Evolutionary conservation across 2,797 vertebrate genomes (phyloP), one percentile per base, ranked within the genome.

Genomic region (Phataginus tricuspis): DNA sequence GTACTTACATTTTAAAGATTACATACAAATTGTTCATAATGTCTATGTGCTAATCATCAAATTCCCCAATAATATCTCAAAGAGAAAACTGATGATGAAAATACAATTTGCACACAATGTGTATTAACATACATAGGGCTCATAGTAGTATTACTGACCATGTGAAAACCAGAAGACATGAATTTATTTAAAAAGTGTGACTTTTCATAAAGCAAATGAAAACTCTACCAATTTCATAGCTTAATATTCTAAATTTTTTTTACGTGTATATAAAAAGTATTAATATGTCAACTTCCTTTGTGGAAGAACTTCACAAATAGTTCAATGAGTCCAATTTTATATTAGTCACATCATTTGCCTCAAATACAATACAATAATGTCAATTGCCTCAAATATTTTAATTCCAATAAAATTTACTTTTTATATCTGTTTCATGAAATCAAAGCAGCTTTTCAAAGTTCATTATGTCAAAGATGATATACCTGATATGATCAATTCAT

Each of bases 211-310:
- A 49, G 51, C 25, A 94, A 53, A 78, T 71, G 23, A 86, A 71
- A 85, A 79, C 29, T 63, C 21, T 79, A 39, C 37, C 66, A 79
- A 74, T 85, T 79, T 74, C 4, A 31, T 66, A 29, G 34, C 4
- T 59, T 78, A 51, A 55, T 74, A 49, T 85, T 90, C n/a, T 79
- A 84, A 79, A 72, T 90, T 92, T 93, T 21, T 90, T 79, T 49
- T 57, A 39, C 21, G 13, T 57, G 9, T 45, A 5, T 66, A 8
- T 66, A 57, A 57, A 71, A 84, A 49, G 13, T 86, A 34, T 39
- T n/a, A n/a, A n/a, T n/a, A 61, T 42, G 39, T 4, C 69, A 88
- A 11, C 63, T 69, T 29, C 34, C 15, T 37, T 49, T 63, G 59
- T 11, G 55, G 2, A 39, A 39, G 37, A 79, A 66, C 3, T 66